Base-by-base conservation (phyloP, 2,888 invertebrate species). In the Phaonia tiefii region DNA sequence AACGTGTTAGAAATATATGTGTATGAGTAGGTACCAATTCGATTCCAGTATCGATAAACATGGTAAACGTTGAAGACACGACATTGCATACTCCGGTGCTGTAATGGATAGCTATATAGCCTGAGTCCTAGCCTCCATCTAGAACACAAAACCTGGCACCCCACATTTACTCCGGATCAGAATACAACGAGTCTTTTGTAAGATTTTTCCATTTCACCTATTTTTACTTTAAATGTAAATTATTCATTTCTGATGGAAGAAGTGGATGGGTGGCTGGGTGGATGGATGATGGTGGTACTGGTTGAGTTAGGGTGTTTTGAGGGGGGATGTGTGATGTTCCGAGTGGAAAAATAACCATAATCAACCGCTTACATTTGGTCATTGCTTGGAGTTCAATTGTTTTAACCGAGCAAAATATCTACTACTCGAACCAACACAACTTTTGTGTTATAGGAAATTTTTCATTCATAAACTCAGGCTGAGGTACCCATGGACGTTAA, bases 11-110 rank as follows among this genome's bases (percentile, higher is more conserved):
- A 78, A 78, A 78, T 81, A n/a, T n/a, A n/a, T n/a, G n/a, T n/a
- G n/a, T n/a, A n/a, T n/a, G n/a, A n/a, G n/a, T n/a, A 72, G 78
- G 81, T 78, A 81, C 78, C 75, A 78, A 72, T 72, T 75, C 78
- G 81, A 78, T 81, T 72, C 72, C 81, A 75, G 75, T 69, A 78
- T 78, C 81, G 81, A 81, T 81, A 81, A 75, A 75, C 69, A 72
- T 78, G 78, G 31, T 8, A 31, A 8, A 3, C 31, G 31, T 31
- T 8, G 63, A 42, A 22, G 63, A 63, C 81, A 81, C 81, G 81
- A 81, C 78, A 81, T 81, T 75, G 81, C 81, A 81, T 81, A 78
- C 69, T 15, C 63, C 54, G 69, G 56, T 56, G 81, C 51, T 71
- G 81, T 81, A 78, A 78, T 3, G 31, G 31, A 8, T 75, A 63